Evolutionary conservation across 2,113 vertebrate genomes (phyloP).

Genomic region (Amia ocellicauda): DNA sequence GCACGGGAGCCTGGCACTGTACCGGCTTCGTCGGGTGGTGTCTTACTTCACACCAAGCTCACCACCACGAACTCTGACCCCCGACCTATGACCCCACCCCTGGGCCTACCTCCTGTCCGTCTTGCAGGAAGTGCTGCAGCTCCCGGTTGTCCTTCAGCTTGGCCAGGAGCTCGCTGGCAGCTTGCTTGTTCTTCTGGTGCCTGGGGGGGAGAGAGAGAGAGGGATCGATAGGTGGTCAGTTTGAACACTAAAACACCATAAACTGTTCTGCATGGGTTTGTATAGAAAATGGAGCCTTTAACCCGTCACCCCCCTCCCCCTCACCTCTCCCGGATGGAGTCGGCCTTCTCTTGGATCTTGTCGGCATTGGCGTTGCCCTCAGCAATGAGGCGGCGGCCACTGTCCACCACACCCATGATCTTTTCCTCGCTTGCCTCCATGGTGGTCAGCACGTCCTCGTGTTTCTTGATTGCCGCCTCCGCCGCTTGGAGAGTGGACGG

Average conservation of each 20-base stretch:
- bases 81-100: accelerated
- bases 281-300: too few relatives aligned
- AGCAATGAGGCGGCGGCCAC: constrained; percentile 77
- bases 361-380: constrained; percentile 75
- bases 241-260: too few relatives aligned
- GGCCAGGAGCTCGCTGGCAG: constrained; percentile 73
- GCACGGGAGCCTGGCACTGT: neutral
- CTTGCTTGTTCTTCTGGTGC: constrained; percentile 79
- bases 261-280: too few relatives aligned
- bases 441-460: constrained; percentile 88
- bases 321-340: constrained; percentile 86
- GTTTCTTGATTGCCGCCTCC: constrained; percentile 84
- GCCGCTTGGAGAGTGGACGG: constrained; percentile 80
- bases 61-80: too few relatives aligned
- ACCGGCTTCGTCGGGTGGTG: too few relatives aligned
- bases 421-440: constrained; percentile 90
- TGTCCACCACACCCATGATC: constrained; percentile 77
- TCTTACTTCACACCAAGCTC: too few relatives aligned
- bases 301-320: too few relatives aligned
- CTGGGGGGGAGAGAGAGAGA: constrained; percentile 45
- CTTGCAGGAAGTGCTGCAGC: constrained; percentile 89
- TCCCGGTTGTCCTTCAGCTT: constrained; percentile 88
- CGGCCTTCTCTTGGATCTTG: constrained; percentile 87
- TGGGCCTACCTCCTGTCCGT: constrained; percentile 82
- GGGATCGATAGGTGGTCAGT: neutral